Percentiles rank a stretch among this genome's conserved stretches.
These are phyloP conservation scores for Cetoscarus ocellatus DNA, from an alignment of 2,797 vertebrate genomes.

Conservation along the genomic window DNA sequence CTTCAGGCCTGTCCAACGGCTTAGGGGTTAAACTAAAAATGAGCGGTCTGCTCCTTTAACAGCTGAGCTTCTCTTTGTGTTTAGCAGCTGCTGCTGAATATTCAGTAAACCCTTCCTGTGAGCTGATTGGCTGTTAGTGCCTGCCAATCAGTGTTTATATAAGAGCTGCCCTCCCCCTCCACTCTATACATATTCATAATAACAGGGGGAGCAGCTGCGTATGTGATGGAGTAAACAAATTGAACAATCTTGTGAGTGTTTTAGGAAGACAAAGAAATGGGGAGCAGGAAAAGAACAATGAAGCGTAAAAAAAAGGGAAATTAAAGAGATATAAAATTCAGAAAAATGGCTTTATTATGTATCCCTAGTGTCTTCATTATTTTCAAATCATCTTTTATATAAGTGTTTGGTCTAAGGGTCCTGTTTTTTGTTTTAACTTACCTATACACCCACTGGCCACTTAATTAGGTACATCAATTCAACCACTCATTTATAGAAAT, in stretches of 20 bases:
- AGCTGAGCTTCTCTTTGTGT: conserved; percentile 12
- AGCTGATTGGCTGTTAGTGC: conserved; percentile 14
- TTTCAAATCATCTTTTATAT: no score
- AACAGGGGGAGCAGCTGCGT: conserved; percentile 5
- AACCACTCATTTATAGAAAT: no score
- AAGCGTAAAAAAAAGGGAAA: background rate
- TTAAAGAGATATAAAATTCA: no score
- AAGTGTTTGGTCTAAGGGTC: no score
- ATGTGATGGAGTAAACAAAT: background rate
- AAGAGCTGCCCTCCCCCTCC: background rate
- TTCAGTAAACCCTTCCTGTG: background rate
- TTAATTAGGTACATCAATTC: no score
- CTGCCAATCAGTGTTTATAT: conserved; percentile 31
- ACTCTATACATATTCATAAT: conserved; percentile 30
- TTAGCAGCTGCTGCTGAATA: conserved; percentile 39
- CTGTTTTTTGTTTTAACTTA: no score
- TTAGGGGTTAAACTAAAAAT: background rate
- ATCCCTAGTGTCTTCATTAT: no score
- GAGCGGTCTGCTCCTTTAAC: background rate
- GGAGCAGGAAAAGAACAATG: background rate
- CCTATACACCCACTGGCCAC: no score
- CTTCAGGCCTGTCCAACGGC: background rate
- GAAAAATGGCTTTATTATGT: no score
- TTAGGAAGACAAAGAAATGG: background rate
- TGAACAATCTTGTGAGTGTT: background rate